phyloP scores from a whole-genome alignment of 2,113 vertebrate species.

The Rhabdornis inornatus region DNA sequence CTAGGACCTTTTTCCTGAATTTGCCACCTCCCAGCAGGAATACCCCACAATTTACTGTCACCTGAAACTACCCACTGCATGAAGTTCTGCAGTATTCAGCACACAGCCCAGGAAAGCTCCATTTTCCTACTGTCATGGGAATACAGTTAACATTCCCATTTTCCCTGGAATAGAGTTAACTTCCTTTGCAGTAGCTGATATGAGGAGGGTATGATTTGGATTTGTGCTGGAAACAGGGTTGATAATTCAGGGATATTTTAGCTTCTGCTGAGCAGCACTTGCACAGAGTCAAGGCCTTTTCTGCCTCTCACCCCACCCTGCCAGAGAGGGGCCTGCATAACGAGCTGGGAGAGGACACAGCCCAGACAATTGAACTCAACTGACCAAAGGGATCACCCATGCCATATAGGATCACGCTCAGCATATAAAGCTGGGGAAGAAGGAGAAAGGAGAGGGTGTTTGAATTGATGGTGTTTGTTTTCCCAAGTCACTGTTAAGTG shows the following conservation, averaged over 20 bases:
- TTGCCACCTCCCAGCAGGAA: not conserved
- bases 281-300: not conserved
- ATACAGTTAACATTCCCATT: not conserved
- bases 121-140: not conserved
- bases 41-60: not conserved
- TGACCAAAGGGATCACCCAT: not conserved
- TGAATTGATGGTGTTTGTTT: not conserved
- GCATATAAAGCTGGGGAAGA: not conserved
- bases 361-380: not conserved
- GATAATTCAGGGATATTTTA: not conserved
- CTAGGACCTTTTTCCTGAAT: not conserved
- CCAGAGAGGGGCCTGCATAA: not conserved
- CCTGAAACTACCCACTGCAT: not conserved
- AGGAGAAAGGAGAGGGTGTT: not conserved
- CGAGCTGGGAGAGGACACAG: not conserved
- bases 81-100: not conserved
- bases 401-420: not conserved
- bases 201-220: not conserved
- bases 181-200: not conserved
- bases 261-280: not conserved
- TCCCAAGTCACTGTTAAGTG: not conserved
- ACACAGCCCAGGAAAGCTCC: not conserved
- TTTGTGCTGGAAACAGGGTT: not conserved
- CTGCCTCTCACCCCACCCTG: not conserved
- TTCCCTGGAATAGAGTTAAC: not conserved